phyloP scores from a whole-genome alignment of 2,888 invertebrate genomes.

The Dryocosmus kuriphilus region DNA sequence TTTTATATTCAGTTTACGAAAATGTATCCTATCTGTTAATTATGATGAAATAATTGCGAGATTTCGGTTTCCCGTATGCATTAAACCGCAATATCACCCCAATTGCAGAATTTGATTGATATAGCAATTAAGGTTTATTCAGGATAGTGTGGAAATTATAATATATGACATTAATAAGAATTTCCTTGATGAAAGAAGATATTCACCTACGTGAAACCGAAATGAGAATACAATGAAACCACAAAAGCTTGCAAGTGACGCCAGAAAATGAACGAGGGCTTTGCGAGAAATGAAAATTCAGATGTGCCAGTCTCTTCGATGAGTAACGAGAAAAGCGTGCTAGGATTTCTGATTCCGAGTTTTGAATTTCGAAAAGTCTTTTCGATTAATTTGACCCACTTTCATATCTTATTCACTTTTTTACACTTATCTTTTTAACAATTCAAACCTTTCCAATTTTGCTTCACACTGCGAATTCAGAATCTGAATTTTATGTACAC shows the following conservation, averaged over 20 bases:
- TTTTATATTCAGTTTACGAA: background rate
- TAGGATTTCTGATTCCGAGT: slow-evolving; percentile 23
- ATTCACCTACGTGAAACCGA: background rate
- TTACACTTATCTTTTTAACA: too few relatives aligned
- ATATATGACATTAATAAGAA: background rate
- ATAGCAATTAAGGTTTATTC: too few relatives aligned
- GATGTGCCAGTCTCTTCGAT: slow-evolving; percentile 23
- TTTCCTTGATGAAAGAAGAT: background rate
- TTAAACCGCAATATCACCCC: background rate
- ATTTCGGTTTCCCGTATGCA: too few relatives aligned
- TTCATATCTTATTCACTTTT: slow-evolving; percentile 3
- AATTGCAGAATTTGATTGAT: background rate
- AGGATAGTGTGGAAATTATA: too few relatives aligned
- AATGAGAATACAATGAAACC: slow-evolving; percentile 33
- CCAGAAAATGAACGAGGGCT: slow-evolving; percentile 34
- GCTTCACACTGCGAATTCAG: too few relatives aligned
- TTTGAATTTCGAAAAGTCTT: slow-evolving; percentile 20
- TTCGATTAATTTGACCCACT: slow-evolving; percentile 22
- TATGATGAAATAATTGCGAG: too few relatives aligned
- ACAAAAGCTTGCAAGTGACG: slow-evolving; percentile 32
- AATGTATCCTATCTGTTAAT: background rate
- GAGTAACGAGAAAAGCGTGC: slow-evolving; percentile 32
- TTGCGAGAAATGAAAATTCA: slow-evolving; percentile 29
- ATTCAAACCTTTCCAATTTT: too few relatives aligned
- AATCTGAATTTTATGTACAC: too few relatives aligned